These are phyloP conservation scores for Somateria mollissima DNA, from an alignment of 2,797 vertebrate genomes.

Conservation along the genomic window DNA sequence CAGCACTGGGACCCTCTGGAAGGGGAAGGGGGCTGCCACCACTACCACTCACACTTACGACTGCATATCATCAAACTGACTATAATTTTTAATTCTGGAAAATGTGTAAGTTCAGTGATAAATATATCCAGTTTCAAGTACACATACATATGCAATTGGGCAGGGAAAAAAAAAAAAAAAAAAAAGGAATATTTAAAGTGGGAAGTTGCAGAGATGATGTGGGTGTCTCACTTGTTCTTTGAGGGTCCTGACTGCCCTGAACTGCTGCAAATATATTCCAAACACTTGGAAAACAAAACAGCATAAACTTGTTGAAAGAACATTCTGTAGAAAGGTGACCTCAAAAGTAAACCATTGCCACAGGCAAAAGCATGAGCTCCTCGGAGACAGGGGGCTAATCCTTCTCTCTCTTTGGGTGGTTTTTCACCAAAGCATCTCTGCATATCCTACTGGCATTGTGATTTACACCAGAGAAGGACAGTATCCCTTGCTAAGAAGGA, in stretches of 20 bases:
- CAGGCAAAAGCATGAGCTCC: constrained; percentile 13
- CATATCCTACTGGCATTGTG: accelerated
- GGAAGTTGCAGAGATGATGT: background rate
- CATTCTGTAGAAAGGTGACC: constrained; percentile 7
- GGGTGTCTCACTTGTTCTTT: background rate
- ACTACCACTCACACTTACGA: background rate
- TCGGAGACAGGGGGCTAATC: background rate
- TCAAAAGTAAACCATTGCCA: constrained; percentile 19
- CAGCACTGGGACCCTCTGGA: background rate
- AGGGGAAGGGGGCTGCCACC: background rate
- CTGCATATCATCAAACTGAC: background rate
- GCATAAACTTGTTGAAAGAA: constrained; percentile 19
- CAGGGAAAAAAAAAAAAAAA: background rate
- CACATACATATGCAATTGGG: accelerated
- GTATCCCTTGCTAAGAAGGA: background rate
- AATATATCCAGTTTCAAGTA: background rate
- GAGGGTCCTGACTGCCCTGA: background rate
- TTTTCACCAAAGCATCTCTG: background rate
- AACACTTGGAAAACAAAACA: constrained; percentile 36
- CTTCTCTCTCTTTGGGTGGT: background rate
- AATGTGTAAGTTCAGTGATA: background rate
- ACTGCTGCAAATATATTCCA: background rate
- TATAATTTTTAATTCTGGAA: background rate
- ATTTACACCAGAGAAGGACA: background rate
- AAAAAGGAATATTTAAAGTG: background rate